These are phyloP conservation scores for Meliscaeva auricollis DNA, from an alignment of 2,888 invertebrate species.

Conservation along the genomic window DNA sequence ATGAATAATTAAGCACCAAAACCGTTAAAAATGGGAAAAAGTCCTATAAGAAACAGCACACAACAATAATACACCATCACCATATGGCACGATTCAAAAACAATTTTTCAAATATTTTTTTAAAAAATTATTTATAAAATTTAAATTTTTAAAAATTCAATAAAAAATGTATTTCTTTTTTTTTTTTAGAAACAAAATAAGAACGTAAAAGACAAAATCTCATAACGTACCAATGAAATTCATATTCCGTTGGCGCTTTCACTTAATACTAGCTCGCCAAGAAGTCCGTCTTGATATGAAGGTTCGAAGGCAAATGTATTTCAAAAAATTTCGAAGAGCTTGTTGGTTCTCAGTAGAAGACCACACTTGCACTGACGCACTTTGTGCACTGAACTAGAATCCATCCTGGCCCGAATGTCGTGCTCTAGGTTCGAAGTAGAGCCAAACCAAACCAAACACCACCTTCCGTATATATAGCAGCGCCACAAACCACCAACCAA, in stretches of 20 bases:
- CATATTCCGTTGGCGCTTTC: constrained; percentile 84
- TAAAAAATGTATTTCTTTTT: too few species aligned
- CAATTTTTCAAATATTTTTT: constrained; percentile 4
- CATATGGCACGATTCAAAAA: constrained; percentile 52
- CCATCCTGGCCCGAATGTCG: constrained; percentile 78
- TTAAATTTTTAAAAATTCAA: constrained; percentile 16
- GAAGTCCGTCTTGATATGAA: constrained; percentile 80
- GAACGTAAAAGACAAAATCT: too few species aligned
- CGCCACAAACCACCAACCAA: constrained; percentile 40
- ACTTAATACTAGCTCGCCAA: constrained; percentile 84
- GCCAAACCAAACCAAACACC: not conserved
- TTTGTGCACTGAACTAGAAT: constrained; percentile 81
- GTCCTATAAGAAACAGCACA: constrained; percentile 11
- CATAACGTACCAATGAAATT: constrained; percentile 84
- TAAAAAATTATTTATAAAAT: not conserved
- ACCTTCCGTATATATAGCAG: constrained; percentile 25
- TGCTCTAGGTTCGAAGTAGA: constrained; percentile 73
- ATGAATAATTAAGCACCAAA: not conserved
- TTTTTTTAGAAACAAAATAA: constrained; percentile 15
- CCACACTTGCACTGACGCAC: constrained; percentile 82
- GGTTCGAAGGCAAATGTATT: constrained; percentile 59
- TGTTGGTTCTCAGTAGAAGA: constrained; percentile 77
- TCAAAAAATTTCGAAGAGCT: constrained; percentile 70
- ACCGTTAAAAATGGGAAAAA: not conserved
- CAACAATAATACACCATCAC: constrained; percentile 40